Percentiles rank a stretch among this genome's conserved stretches.
Conservation (phyloP, 2,797 vertebrate species). For the Pseudopleuronectes americanus region DNA sequence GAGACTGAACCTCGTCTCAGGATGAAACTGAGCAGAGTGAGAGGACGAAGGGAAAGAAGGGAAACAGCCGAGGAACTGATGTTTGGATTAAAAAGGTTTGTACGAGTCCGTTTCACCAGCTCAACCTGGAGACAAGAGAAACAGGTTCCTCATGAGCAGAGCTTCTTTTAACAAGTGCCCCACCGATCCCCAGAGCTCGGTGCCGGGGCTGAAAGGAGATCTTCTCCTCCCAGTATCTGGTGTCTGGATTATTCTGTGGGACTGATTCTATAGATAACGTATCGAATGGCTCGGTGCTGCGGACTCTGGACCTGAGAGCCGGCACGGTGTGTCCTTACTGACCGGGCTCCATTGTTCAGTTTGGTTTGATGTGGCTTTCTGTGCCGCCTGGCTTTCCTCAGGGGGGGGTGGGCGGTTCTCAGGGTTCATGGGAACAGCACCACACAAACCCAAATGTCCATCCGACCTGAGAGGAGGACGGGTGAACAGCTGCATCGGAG, state of each 20-base stretch:
- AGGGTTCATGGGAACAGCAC: conserved; percentile 49
- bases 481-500: no score
- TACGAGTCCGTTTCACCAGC: no score
- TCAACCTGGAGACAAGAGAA: no score
- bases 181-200: no score
- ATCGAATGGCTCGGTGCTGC: conserved; percentile 42
- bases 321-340: conserved; percentile 34
- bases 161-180: neutral
- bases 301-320: conserved; percentile 9
- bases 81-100: no score
- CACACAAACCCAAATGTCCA: no score
- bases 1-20: neutral
- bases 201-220: conserved; percentile 30
- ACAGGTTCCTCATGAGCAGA: neutral
- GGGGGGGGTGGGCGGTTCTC: conserved; percentile 44
- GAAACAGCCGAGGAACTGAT: no score
- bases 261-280: conserved; percentile 53
- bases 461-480: no score
- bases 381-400: neutral
- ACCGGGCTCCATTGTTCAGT: conserved; percentile 25
- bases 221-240: conserved; percentile 30
- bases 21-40: no score
- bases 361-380: conserved; percentile 35
- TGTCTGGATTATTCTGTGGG: conserved; percentile 36
- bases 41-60: no score